Evolutionary conservation across 2,797 vertebrate species (phyloP).

Genomic region (Agapornis canus): DNA sequence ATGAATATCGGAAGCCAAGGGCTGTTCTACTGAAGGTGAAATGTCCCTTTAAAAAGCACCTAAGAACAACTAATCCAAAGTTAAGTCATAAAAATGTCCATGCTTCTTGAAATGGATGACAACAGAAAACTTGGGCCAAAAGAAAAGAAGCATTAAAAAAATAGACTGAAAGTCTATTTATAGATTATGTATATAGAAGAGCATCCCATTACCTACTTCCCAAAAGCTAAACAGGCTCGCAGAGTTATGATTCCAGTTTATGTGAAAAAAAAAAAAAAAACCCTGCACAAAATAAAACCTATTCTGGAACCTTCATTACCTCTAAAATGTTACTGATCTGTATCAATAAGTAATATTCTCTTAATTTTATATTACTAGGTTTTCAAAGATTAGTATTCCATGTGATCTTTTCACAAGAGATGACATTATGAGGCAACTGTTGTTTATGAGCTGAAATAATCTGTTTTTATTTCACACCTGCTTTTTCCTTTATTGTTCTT

Average conservation of each 20-base stretch:
- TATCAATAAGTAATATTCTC: constrained; percentile 1
- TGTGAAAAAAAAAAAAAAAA: background rate
- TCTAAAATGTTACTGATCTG: background rate
- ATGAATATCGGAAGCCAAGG: constrained; percentile 21
- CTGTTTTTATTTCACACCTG: background rate
- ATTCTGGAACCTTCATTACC: background rate
- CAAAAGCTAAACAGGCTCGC: background rate
- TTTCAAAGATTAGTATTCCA: background rate
- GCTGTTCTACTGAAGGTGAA: constrained; percentile 29
- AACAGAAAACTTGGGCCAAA: background rate
- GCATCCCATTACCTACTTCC: background rate
- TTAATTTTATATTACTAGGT: background rate
- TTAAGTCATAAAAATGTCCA: constrained; percentile 17
- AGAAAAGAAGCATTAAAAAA: background rate
- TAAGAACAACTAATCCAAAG: background rate
- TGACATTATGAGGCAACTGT: constrained; percentile 6
- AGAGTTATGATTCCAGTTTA: constrained; percentile 16
- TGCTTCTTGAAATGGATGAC: background rate
- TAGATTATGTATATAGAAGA: background rate
- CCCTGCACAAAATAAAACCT: background rate
- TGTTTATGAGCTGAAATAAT: constrained; percentile 3
- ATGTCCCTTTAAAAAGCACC: background rate
- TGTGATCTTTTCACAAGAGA: background rate
- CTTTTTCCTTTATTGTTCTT: background rate
- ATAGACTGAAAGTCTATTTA: background rate